Conservation (phyloP, 2,888 invertebrate species). For the Rhogogaster chlorosoma region DNA sequence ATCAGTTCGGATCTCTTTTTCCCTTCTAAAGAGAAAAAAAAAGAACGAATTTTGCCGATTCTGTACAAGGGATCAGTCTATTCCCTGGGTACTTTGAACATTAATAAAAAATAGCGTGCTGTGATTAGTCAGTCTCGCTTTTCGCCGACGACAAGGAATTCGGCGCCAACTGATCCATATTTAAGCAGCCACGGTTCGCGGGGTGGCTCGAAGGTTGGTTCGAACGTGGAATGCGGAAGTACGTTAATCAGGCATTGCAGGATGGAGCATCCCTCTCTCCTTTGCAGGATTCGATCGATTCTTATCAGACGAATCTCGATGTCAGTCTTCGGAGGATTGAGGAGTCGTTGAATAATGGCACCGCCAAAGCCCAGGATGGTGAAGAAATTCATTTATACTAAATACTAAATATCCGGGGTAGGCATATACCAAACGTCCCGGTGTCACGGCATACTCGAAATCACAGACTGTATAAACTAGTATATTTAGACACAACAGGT, state of each 20-base stretch:
- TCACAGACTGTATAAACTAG: slow-evolving; percentile 29
- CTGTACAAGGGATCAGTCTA: background rate
- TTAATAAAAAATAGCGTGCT: background rate
- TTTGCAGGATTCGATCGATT: background rate
- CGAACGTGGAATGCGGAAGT: slow-evolving; percentile 22
- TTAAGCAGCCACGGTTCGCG: background rate
- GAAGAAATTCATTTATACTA: slow-evolving; percentile 8
- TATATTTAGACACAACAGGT: slow-evolving; percentile 33
- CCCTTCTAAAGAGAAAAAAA: background rate
- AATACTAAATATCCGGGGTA: background rate
- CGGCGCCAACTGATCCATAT: slow-evolving; percentile 27
- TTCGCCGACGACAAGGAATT: slow-evolving; percentile 18
- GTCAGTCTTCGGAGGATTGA: background rate
- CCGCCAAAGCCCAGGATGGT: background rate
- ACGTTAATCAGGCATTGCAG: slow-evolving; percentile 1
- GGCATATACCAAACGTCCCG: background rate
- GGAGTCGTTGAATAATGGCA: background rate
- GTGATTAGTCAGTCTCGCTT: slow-evolving; percentile 16
- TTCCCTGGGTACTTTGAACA: background rate
- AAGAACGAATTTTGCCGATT: background rate
- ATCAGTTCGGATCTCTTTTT: background rate
- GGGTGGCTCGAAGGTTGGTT: background rate
- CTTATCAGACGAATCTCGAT: background rate
- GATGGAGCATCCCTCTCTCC: background rate
- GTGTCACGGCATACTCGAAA: slow-evolving; percentile 23